A percentile compares a stretch with the other conserved stretches of the same genome.
These are phyloP conservation scores for Gasteruption jaculator DNA, from an alignment of 2,888 invertebrate species.

Conservation along the genomic window DNA sequence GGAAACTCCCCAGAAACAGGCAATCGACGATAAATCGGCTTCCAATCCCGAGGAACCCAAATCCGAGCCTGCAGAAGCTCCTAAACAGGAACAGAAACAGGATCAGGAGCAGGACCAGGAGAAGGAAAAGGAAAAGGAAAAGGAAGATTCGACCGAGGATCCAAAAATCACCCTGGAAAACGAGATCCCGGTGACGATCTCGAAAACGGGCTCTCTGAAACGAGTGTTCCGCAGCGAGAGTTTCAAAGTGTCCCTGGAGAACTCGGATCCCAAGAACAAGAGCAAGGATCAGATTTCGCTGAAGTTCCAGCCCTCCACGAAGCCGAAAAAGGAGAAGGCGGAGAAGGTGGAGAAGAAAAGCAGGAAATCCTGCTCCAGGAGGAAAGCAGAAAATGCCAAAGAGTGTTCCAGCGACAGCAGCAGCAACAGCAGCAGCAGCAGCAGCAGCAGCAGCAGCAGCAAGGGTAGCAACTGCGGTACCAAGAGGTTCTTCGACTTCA, in stretches of 20 bases:
- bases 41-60: constrained; percentile 28
- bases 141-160: constrained; percentile 62
- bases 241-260: constrained; percentile 62
- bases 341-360: constrained; percentile 23
- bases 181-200: constrained; percentile 62
- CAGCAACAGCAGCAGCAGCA: too few relatives aligned
- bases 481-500: constrained; percentile 72
- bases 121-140: constrained; percentile 48
- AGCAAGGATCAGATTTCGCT: constrained; percentile 37
- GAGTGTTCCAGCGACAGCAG: too few relatives aligned
- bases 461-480: too few relatives aligned
- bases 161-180: constrained; percentile 76
- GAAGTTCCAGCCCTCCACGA: too few relatives aligned
- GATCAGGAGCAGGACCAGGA: constrained; percentile 68
- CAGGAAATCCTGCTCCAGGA: neutral
- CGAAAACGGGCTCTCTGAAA: constrained; percentile 68
- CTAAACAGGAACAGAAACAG: constrained; percentile 41
- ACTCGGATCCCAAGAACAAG: constrained; percentile 38
- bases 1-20: constrained; percentile 22
- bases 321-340: too few relatives aligned
- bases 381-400: constrained; percentile 10
- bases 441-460: too few relatives aligned
- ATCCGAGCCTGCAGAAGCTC: neutral
- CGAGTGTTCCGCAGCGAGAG: too few relatives aligned
- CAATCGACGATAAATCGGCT: constrained; percentile 15